phyloP scores from a whole-genome alignment of 2,113 vertebrate genomes.

The Spea multiplicata region DNA sequence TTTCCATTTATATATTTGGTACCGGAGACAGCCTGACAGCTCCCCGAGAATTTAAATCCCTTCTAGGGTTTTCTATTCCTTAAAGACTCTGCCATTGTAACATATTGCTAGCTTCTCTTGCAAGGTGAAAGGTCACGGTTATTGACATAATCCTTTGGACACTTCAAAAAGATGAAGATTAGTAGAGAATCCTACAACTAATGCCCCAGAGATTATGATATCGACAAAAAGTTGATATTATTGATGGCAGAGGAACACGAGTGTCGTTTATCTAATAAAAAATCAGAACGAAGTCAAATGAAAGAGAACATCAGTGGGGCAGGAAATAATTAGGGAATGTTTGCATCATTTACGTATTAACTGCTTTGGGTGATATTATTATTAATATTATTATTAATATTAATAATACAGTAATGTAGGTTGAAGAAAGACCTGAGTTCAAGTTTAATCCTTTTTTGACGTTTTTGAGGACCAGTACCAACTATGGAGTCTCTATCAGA shows the following conservation, averaged over 20 bases:
- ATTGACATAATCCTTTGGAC: conserved; percentile 48
- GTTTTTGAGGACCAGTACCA: too few species aligned
- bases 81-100: conserved; percentile 31
- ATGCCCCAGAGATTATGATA: conserved; percentile 60
- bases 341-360: too few species aligned
- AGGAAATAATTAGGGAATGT: too few species aligned
- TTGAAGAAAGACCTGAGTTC: too few species aligned
- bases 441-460: too few species aligned
- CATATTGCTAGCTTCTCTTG: conserved; percentile 31
- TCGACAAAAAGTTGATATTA: conserved; percentile 49
- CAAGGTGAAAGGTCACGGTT: conserved; percentile 42
- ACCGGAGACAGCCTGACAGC: neutral
- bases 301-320: neutral
- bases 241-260: conserved; percentile 43
- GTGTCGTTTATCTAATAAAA: conserved; percentile 45
- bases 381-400: too few species aligned
- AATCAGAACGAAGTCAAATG: conserved; percentile 27
- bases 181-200: conserved; percentile 62
- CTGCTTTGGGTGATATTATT: too few species aligned
- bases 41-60: conserved; percentile 23
- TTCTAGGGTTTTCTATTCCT: conserved; percentile 34
- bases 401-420: too few species aligned
- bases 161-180: conserved; percentile 73
- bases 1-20: conserved; percentile 12
- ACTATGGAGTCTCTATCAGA: too few species aligned